These are phyloP conservation scores for Holacanthella duospinosa DNA, from an alignment of 2,888 invertebrate genomes.

Conservation along the genomic window DNA sequence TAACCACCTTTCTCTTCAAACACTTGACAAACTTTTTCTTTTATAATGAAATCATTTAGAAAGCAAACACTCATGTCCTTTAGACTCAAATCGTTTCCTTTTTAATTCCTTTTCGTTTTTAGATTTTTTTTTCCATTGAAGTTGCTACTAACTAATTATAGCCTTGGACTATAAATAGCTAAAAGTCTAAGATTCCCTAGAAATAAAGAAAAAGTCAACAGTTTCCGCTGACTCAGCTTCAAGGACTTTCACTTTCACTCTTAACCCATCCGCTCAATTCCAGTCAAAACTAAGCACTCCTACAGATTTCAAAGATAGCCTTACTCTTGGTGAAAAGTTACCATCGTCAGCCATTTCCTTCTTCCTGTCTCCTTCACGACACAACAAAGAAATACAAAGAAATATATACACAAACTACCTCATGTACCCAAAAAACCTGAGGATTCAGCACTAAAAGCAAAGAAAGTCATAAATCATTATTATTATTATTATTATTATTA, in stretches of 20 bases:
- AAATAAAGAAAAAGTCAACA: no score
- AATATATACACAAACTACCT: neutral
- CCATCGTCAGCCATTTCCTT: neutral
- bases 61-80: no score
- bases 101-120: no score
- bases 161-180: no score
- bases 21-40: no score
- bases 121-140: no score
- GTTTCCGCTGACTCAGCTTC: no score
- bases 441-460: neutral
- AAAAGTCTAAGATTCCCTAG: no score
- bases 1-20: no score
- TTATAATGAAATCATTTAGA: no score
- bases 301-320: neutral
- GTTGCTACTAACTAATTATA: no score
- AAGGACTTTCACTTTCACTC: constrained; percentile 3
- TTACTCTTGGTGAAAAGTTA: neutral
- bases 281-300: neutral
- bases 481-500: neutral
- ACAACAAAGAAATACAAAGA: neutral
- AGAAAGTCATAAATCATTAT: neutral
- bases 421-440: neutral
- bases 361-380: neutral
- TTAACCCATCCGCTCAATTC: neutral
- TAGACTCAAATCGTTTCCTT: no score